Percentiles rank a stretch among this genome's conserved stretches.
Evolutionary conservation across 1,140 invertebrate genomes (phyloP).

Genomic region (Bombus haemorrhoidalis): DNA sequence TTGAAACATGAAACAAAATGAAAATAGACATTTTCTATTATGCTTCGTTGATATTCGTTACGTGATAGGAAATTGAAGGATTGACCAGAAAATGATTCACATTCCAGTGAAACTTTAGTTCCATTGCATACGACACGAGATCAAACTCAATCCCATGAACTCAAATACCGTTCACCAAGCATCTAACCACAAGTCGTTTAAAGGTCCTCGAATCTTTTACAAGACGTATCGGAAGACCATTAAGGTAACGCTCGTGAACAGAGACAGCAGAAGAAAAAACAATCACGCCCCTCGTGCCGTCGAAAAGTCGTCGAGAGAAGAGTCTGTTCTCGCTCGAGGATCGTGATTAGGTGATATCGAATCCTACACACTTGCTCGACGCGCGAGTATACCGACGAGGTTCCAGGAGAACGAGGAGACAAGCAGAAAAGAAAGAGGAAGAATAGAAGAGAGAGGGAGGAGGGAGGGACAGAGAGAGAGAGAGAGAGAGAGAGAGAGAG

Average conservation of each 20-base stretch:
- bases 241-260: conserved; percentile 11
- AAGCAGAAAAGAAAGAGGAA: background rate
- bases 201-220: background rate
- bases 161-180: background rate
- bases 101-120: background rate
- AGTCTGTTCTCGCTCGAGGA: conserved; percentile 38
- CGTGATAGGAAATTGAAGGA: background rate
- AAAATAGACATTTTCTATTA: too few relatives aligned
- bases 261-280: conserved; percentile 18
- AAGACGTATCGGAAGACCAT: conserved; percentile 18
- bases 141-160: background rate
- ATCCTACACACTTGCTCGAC: conserved; percentile 42
- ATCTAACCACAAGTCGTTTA: conserved; percentile 1
- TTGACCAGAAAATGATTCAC: background rate
- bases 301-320: conserved; percentile 16
- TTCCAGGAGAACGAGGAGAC: background rate
- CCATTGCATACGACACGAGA: background rate
- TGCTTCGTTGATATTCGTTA: background rate
- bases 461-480: background rate
- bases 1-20: background rate
- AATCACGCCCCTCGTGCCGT: conserved; percentile 11
- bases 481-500: background rate
- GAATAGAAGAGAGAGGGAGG: background rate
- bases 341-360: conserved; percentile 60
- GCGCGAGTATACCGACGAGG: conserved; percentile 23